Percentiles rank a stretch among this genome's conserved stretches.
Evolutionary conservation across 1,140 invertebrate species (phyloP).

Genomic region (Chironomus tepperi): DNA sequence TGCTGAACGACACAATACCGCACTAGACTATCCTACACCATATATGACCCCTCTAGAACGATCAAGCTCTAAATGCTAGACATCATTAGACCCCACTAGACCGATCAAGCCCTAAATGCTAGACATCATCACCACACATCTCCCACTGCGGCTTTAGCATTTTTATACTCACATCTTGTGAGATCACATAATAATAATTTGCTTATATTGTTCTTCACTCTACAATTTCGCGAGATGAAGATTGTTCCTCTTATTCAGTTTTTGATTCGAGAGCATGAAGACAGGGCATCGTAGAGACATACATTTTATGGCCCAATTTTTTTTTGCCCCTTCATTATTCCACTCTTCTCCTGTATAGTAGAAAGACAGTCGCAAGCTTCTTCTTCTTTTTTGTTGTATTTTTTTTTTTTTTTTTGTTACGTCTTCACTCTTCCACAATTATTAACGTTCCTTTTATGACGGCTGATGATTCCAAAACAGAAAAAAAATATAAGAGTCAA

Average conservation of each 20-base stretch:
- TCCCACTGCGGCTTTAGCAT: background rate
- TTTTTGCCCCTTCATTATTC: constrained; percentile 15
- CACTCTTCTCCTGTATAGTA: background rate
- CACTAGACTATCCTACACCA: too few species aligned
- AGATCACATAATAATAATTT: constrained; percentile 20
- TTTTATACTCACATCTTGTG: background rate
- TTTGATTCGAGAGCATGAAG: background rate
- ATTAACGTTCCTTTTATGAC: background rate
- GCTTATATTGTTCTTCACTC: constrained; percentile 22
- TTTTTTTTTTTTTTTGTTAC: background rate
- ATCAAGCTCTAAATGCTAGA: too few species aligned
- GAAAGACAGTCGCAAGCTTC: background rate
- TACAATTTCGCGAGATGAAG: background rate
- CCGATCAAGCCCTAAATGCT: too few species aligned
- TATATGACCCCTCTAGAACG: too few species aligned
- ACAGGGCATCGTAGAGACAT: background rate
- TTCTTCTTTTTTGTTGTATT: background rate
- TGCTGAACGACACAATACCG: too few species aligned
- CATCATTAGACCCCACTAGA: too few species aligned
- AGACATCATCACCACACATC: too few species aligned
- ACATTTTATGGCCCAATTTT: constrained; percentile 20
- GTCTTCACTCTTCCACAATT: background rate
- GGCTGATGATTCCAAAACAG: too few species aligned
- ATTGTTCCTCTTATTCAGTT: background rate
- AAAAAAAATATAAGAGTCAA: too few species aligned